phyloP scores from a whole-genome alignment of 2,113 vertebrate species.

The Trachemys scripta region DNA sequence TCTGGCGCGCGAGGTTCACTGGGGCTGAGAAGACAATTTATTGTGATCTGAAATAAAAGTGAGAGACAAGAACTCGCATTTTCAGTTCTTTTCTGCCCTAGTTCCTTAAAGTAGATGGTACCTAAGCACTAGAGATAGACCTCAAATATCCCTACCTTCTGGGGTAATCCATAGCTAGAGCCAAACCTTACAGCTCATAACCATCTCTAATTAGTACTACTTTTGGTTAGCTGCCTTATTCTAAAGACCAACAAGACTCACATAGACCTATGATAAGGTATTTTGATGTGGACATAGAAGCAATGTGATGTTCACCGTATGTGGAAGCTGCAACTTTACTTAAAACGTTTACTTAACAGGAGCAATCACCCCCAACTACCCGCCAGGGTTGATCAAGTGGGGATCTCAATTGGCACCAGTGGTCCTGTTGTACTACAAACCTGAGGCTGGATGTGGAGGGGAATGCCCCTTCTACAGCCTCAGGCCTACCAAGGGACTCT shows the following conservation, averaged over 20 bases:
- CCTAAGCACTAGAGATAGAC: background rate
- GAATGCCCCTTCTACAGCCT: background rate
- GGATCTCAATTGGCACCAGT: background rate
- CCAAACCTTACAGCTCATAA: too few species aligned
- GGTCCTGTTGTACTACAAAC: background rate
- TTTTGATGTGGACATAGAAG: background rate
- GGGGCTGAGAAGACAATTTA: background rate
- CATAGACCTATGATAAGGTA: background rate
- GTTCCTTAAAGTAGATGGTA: background rate
- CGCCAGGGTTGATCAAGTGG: background rate
- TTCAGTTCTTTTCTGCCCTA: background rate
- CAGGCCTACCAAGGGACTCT: background rate
- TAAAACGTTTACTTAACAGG: background rate
- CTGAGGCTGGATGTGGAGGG: background rate
- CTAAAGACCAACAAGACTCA: background rate
- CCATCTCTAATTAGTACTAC: background rate
- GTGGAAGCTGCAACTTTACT: accelerated
- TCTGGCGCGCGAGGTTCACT: background rate
- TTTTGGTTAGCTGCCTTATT: background rate
- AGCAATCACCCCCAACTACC: background rate
- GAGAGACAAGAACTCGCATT: background rate
- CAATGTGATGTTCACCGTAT: background rate
- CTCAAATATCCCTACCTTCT: background rate
- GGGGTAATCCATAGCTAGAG: background rate
- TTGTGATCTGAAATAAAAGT: background rate